phyloP scores from a whole-genome alignment of 2,113 vertebrate species.

The Cynopterus brachyotis region DNA sequence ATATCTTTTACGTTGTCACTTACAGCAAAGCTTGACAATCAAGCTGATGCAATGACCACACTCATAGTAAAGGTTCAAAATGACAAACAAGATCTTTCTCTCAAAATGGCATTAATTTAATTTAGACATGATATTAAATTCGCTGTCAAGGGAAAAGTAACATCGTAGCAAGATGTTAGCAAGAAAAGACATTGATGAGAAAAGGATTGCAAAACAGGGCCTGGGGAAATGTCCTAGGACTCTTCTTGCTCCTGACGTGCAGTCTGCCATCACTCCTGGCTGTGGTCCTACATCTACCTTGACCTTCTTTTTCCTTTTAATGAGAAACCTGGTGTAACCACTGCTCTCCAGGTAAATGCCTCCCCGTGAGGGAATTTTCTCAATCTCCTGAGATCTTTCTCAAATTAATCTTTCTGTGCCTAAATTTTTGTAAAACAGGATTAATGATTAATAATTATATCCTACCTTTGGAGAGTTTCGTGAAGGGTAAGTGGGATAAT shows the following conservation, averaged over 20 bases:
- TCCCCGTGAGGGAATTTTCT: not conserved
- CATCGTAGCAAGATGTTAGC: not conserved
- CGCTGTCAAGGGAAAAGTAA: not conserved
- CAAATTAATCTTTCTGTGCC: not conserved
- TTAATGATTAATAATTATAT: not conserved
- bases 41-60: not conserved
- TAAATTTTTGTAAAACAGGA: not conserved
- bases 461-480: not conserved
- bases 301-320: rapidly evolving
- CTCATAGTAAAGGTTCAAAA: not conserved
- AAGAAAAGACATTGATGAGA: not conserved
- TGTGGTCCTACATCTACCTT: rapidly evolving
- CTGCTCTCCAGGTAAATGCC: not conserved
- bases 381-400: not conserved
- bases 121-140: not conserved
- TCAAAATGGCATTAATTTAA: not conserved
- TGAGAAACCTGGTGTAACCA: not conserved
- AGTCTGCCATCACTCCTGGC: no score
- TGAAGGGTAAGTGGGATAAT: not conserved
- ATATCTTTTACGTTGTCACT: not conserved
- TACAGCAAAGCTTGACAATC: not conserved
- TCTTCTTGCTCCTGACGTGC: rapidly evolving
- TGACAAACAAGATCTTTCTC: not conserved
- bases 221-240: rapidly evolving
- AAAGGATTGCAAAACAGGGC: rapidly evolving